Conservation (phyloP, 2,888 invertebrate genomes). For the Drosophila anomelani region DNA sequence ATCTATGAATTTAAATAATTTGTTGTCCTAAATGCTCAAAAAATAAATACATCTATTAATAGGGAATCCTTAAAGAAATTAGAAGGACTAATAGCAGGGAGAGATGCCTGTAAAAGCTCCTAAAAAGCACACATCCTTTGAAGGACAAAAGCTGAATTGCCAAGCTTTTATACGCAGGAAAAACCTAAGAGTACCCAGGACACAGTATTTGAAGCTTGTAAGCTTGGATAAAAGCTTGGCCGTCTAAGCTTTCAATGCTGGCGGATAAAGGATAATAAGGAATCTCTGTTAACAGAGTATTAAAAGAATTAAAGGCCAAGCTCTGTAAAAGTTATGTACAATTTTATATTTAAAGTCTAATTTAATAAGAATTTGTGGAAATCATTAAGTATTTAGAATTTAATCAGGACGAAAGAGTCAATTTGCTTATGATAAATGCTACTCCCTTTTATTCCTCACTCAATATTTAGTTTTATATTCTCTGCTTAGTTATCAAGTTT, state of each 20-base stretch:
- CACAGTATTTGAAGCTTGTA: not conserved
- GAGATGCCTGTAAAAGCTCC: slow-evolving; percentile 9
- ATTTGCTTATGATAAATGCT: no score
- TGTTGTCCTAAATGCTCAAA: no score
- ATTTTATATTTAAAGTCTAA: not conserved
- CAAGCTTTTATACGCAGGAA: not conserved
- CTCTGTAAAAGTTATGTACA: not conserved
- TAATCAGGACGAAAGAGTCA: no score
- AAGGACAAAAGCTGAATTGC: not conserved
- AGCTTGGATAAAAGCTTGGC: slow-evolving; percentile 5
- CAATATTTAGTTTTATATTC: not conserved
- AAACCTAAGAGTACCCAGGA: not conserved
- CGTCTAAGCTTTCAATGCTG: not conserved
- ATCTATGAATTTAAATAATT: no score
- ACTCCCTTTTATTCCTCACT: no score
- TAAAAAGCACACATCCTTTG: slow-evolving; percentile 10
- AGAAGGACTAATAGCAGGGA: no score
- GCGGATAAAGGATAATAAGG: slow-evolving; percentile 6
- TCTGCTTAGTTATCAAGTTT: no score
- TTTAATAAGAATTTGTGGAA: no score
- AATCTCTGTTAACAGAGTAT: slow-evolving; percentile 1
- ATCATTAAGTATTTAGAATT: not conserved
- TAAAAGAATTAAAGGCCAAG: not conserved
- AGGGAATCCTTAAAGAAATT: no score
- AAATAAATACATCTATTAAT: not conserved